Evolutionary conservation across 2,888 invertebrate genomes (phyloP).

Genomic region (Ennomos erosarius): DNA sequence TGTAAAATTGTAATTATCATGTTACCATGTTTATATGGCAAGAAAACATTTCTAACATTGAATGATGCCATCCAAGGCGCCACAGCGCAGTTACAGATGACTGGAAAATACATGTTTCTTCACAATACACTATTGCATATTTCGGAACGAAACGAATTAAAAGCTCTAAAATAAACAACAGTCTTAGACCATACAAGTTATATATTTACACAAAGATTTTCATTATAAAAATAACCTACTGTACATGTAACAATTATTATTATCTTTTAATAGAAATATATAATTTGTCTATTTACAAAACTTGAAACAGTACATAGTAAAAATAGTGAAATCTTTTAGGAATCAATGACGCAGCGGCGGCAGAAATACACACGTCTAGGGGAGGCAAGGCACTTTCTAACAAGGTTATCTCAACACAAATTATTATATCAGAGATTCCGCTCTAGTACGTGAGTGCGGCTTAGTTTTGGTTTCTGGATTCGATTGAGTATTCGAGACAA

Average conservation of each 20-base stretch:
- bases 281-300: conserved; percentile 77
- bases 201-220: conserved; percentile 82
- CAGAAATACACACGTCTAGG: conserved; percentile 52
- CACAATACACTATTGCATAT: conserved; percentile 63
- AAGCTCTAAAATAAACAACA: conserved; percentile 83
- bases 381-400: conserved; percentile 48
- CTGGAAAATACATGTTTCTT: conserved; percentile 81
- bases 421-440: conserved; percentile 18
- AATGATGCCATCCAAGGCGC: conserved; percentile 38
- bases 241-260: conserved; percentile 78
- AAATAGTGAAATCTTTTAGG: conserved; percentile 80
- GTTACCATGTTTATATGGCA: conserved; percentile 52
- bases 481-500: conserved; percentile 12
- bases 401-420: conserved; percentile 6
- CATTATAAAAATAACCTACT: conserved; percentile 81
- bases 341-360: conserved; percentile 62
- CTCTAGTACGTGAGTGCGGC: conserved; percentile 5
- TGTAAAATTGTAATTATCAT: conserved; percentile 54
- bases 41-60: conserved; percentile 45
- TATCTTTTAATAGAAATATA: conserved; percentile 77
- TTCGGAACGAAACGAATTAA: conserved; percentile 81
- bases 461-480: conserved; percentile 12
- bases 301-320: conserved; percentile 76
- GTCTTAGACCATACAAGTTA: conserved; percentile 83
- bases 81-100: conserved; percentile 59